A percentile compares a stretch with the other conserved stretches of the same genome.
Evolutionary conservation across 1,140 invertebrate species (phyloP).

Genomic region (Hylyphantes graminicola): DNA sequence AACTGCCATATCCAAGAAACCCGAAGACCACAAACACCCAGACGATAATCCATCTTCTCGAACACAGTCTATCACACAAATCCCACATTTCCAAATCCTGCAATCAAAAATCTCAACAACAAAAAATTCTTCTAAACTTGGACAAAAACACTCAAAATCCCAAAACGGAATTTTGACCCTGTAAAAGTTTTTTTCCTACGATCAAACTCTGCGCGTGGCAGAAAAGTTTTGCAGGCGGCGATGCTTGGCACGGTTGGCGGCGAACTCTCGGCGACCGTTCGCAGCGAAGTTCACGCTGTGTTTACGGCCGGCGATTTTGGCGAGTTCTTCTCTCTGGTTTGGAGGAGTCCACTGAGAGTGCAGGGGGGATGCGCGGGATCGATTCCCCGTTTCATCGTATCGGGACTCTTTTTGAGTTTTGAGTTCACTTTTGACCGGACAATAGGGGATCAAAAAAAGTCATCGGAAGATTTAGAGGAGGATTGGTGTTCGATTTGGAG

Average conservation of each 20-base stretch:
- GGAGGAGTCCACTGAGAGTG: constrained; percentile 27
- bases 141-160: not conserved
- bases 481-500: no score
- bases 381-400: constrained; percentile 25
- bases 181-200: not conserved
- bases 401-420: constrained; percentile 5
- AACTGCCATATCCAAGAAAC: constrained; percentile 15
- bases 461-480: no score
- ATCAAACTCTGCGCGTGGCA: not conserved
- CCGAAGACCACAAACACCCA: not conserved
- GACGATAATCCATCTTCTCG: constrained; percentile 28
- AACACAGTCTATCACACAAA: not conserved
- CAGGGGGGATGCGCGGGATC: constrained; percentile 10
- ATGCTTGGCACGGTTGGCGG: not conserved
- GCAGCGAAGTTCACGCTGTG: constrained; percentile 30
- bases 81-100: not conserved
- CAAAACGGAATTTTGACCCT: not conserved
- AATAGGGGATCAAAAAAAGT: no score
- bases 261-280: not conserved
- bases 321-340: constrained; percentile 14
- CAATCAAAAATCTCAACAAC: not conserved
- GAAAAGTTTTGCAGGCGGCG: constrained; percentile 41
- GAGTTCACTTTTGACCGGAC: no score
- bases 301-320: constrained; percentile 27
- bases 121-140: not conserved